Conservation (phyloP, 2,113 vertebrate species). For the Plotosus lineatus region DNA sequence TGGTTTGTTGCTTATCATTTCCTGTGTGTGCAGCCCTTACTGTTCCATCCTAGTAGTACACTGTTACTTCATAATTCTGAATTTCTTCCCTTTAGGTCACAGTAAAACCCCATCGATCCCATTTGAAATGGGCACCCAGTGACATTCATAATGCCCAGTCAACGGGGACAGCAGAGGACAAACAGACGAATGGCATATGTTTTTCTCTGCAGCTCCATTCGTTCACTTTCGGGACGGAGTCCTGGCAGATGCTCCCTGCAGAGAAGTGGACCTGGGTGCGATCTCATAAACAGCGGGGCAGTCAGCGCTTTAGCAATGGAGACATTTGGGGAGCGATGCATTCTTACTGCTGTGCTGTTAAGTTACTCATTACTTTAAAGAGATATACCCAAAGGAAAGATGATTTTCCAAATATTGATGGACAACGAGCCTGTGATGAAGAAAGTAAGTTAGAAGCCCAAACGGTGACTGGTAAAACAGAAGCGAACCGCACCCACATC, state of each 20-base stretch:
- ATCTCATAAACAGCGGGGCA: conserved; percentile 75
- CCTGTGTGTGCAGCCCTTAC: too few species aligned
- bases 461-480: conserved; percentile 23
- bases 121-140: conserved; percentile 36
- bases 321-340: conserved; percentile 78
- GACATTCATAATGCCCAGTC: conserved; percentile 19
- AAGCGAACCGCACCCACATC: conserved; percentile 36
- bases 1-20: too few species aligned
- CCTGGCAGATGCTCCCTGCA: conserved; percentile 76
- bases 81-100: conserved; percentile 35
- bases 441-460: not conserved
- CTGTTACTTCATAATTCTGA: not conserved
- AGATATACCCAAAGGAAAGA: conserved; percentile 21
- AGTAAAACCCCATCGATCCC: conserved; percentile 18
- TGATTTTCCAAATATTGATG: not conserved
- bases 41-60: not conserved
- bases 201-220: conserved; percentile 69
- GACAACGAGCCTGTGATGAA: not conserved
- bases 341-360: conserved; percentile 80
- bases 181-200: not conserved
- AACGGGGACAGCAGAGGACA: not conserved
- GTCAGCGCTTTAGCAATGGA: conserved; percentile 75
- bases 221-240: conserved; percentile 74
- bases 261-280: conserved; percentile 77
- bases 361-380: conserved; percentile 75